Evolutionary conservation across 2,797 vertebrate genomes (phyloP).

Genomic region (Champsocephalus gunnari): DNA sequence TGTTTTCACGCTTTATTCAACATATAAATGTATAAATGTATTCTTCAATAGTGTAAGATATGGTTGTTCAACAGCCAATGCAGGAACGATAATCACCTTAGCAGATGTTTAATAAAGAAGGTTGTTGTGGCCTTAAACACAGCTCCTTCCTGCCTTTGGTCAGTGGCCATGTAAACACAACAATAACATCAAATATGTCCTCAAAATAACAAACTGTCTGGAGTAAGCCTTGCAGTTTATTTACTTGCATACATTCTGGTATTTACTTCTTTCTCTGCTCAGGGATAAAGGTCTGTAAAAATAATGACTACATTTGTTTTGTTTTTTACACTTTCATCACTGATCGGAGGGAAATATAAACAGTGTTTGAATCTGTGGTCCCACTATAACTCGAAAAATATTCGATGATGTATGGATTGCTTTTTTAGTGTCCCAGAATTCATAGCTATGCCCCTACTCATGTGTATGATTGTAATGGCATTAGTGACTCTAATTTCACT

Average conservation of each 20-base stretch:
- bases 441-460: not conserved
- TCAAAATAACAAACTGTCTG: not conserved
- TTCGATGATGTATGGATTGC: not conserved
- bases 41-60: not conserved
- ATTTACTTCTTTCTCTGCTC: not conserved
- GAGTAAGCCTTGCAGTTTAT: not conserved
- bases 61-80: not conserved
- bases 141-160: not conserved
- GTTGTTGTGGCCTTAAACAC: not conserved
- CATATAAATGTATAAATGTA: not conserved
- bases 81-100: not conserved
- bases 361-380: not conserved
- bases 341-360: not conserved
- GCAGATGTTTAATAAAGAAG: not conserved
- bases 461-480: not conserved
- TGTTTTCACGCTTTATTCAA: not conserved
- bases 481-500: conserved; percentile 7
- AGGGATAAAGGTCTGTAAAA: conserved; percentile 2
- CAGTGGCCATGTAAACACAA: not conserved
- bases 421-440: not conserved
- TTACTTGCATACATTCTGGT: not conserved
- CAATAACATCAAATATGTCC: not conserved
- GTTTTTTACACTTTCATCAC: not conserved
- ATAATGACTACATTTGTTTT: not conserved
- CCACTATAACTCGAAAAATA: not conserved